phyloP scores from a whole-genome alignment of 1,140 invertebrate species.

The Pomacea maculata region DNA sequence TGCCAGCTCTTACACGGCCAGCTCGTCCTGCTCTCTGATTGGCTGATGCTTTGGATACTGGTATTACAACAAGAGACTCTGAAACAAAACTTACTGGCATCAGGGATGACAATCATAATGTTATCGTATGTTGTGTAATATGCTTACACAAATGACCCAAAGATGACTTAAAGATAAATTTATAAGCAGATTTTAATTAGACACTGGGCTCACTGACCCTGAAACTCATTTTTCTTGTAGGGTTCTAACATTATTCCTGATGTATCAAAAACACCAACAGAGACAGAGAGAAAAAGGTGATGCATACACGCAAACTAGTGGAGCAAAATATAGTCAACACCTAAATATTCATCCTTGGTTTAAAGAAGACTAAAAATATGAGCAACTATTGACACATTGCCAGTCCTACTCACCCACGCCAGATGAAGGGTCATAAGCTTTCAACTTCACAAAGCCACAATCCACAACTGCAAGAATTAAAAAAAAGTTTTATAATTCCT shows the following conservation, averaged over 20 bases:
- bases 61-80: conserved; percentile 85
- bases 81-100: conserved; percentile 15
- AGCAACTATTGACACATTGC: background rate
- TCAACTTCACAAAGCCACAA: conserved; percentile 95
- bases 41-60: conserved; percentile 89
- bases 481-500: background rate
- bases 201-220: too few relatives aligned
- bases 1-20: conserved; percentile 84
- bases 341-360: too few relatives aligned
- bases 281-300: too few relatives aligned
- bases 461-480: conserved; percentile 82
- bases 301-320: too few relatives aligned
- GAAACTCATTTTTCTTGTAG: too few relatives aligned
- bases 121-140: too few relatives aligned
- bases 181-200: too few relatives aligned
- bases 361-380: background rate
- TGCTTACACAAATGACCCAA: background rate
- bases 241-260: too few relatives aligned
- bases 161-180: background rate
- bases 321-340: too few relatives aligned
- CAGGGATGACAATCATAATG: background rate
- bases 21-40: conserved; percentile 91
- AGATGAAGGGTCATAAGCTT: conserved; percentile 86
- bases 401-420: conserved; percentile 69
- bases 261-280: too few relatives aligned